phyloP scores from a whole-genome alignment of 1,140 invertebrate species.

The Brachystomella parvula region DNA sequence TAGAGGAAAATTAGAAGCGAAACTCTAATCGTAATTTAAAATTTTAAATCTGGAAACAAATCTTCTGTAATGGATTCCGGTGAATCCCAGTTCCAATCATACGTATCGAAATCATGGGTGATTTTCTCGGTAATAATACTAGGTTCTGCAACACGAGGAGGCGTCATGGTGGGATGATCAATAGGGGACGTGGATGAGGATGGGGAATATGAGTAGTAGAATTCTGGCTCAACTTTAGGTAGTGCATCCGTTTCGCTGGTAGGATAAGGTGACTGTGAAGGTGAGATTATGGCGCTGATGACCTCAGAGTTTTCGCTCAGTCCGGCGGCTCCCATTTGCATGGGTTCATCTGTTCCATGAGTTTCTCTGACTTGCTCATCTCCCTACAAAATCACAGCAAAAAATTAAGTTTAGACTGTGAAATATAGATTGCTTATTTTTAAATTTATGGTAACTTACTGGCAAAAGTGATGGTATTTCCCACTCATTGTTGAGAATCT shows the following conservation, averaged over 20 bases:
- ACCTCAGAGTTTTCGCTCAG: slow-evolving; percentile 5
- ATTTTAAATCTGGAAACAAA: slow-evolving; percentile 24
- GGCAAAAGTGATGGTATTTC: slow-evolving; percentile 18
- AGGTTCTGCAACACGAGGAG: slow-evolving; percentile 8
- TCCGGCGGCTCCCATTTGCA: neutral
- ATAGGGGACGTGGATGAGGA: neutral
- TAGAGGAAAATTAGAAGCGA: neutral
- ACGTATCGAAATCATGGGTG: slow-evolving; percentile 13
- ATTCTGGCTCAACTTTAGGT: slow-evolving; percentile 16
- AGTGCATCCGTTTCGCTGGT: slow-evolving; percentile 16
- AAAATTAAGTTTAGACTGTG: neutral
- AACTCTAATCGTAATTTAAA: slow-evolving; percentile 2
- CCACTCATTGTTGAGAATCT: slow-evolving; percentile 26
- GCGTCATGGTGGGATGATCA: neutral
- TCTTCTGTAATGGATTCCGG: slow-evolving; percentile 6
- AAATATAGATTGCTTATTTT: neutral
- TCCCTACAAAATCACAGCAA: slow-evolving; percentile 3
- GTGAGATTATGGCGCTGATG: neutral
- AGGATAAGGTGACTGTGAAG: slow-evolving; percentile 6
- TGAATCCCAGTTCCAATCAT: slow-evolving; percentile 6
- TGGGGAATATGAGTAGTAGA: slow-evolving; percentile 2
- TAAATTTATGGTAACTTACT: slow-evolving; percentile 9
- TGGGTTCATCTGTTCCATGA: neutral
- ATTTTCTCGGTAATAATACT: slow-evolving; percentile 11
- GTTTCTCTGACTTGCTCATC: slow-evolving; percentile 6